Base-by-base conservation (phyloP, 2,113 vertebrate species). In the Phaethornis superciliosus region DNA sequence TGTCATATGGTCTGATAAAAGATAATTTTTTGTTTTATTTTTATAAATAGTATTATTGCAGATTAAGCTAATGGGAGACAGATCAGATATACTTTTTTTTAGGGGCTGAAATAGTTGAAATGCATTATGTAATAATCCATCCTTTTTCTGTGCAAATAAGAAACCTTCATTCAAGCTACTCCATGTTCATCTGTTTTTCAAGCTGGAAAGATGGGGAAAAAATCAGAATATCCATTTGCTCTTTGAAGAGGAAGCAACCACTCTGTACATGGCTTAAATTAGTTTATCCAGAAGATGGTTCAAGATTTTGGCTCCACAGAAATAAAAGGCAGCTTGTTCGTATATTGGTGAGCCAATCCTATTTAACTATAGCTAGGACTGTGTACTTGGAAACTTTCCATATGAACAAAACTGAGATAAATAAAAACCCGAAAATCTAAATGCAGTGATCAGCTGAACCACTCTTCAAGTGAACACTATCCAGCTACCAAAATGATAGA, bases 231-330 rank as follows among this genome's bases (percentile, higher is more conserved):
- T 62, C 56, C 22, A 74, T 93, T 90, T 70, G 72, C 35, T 65
- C 35, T 91, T 55, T 93, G 47, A 93, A 94, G 90, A 95, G 93
- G 95, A 96, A 93, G 79, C 82, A 56, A 85, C 80, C 92, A 90
- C 58, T 70, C 72, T 94, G 90, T 92, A 93, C 55, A 91, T 49
- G 85, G 87, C 55, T 78, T 70, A 85, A 95, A 95, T 76, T 89
- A 83, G 70, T 64, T 88, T 91, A 91, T 67, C 89, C 49, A 85
- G 79, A 95, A 87, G 49, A 54, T 77, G 62, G 87, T 81, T 89
- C 81, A 90, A 88, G 59, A 92, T 84, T 65, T 89, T 91, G 58
- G 49, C 27, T 94, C 83, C 69, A 88, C 51, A n/a, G 55, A 74
- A 62, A 88, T 70, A 76, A 95, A 90, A 90, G 33, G 42, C 86